Base-by-base conservation (phyloP, 2,113 vertebrate genomes). In the Platanista minor region DNA sequence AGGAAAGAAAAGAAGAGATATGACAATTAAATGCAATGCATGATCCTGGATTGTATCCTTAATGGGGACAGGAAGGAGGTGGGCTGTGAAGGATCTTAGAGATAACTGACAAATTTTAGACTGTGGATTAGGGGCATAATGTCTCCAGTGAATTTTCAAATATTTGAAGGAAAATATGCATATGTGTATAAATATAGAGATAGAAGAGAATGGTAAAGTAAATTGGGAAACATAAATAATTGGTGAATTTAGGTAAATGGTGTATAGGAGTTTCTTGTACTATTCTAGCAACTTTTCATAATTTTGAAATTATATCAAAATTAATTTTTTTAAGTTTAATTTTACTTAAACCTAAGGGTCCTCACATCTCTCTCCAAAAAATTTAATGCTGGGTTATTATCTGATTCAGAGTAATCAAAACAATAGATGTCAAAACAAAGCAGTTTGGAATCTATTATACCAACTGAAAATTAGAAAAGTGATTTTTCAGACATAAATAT, bases 401-500 rank as follows among this genome's bases (percentile, higher is more conserved):
- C 25, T 87, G 33, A 96, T 72, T 83, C 21, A 83, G 66, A 92
- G 43, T 29, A 66, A 64, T 66, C 66, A 82, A 82, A 71, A 80
- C n/a, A 39, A 67, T n/a, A 49, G 29, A 36, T 43, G 10, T 66
- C 1, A 43, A 62, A 78, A 82, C 7, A 91, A 75, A 75, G 23
- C 14, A 49, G 15, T 64, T 94, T 88, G 52, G 39, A 67, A 87
- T 67, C 33, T 49, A 57, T 78, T 33, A 54, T 62, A 46, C 23
- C 9, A 91, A 88, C 43, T 81, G 17, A 43, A 94, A 92, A 74
- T 85, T 57, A 81, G 11, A 69, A 85, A 91, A 84, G 27, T 41
- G 39, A 92, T 49, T 85, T 89, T 96, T 96, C 46, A 88, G 27
- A 94, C 31, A 36, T 29, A 49, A 67, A 93, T 86, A 43, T 49